phyloP scores from a whole-genome alignment of 2,113 vertebrate genomes.

The Sialia sialis region DNA sequence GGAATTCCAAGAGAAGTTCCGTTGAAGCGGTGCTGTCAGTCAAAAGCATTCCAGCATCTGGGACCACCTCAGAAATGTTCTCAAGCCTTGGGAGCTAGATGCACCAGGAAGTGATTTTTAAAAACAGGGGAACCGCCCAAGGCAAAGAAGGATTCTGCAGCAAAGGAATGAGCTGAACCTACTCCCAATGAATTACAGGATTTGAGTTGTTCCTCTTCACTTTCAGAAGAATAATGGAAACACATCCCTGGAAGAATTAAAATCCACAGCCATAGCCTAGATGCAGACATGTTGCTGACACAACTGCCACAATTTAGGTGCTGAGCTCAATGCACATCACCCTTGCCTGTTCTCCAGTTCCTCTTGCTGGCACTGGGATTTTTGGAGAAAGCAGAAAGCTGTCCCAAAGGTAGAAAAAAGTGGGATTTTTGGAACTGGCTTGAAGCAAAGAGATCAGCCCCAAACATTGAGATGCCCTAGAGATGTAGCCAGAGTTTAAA shows the following conservation, averaged over 20 bases:
- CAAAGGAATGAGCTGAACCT: background rate
- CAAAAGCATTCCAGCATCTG: background rate
- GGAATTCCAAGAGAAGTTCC: background rate
- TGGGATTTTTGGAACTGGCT: background rate
- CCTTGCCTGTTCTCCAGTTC: background rate
- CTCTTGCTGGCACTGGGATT: background rate
- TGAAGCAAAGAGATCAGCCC: background rate
- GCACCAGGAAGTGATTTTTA: background rate
- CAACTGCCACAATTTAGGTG: accelerated
- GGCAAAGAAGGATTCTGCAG: background rate
- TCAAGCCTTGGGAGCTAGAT: background rate
- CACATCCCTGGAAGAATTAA: background rate
- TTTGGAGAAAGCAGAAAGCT: background rate
- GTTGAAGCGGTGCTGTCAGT: background rate
- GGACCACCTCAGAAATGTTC: background rate
- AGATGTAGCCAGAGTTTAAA: background rate
- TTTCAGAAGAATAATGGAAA: background rate
- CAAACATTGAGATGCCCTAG: background rate
- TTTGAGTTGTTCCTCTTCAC: background rate
- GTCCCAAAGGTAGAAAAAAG: background rate
- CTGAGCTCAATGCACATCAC: background rate
- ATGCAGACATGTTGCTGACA: background rate
- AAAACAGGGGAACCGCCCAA: background rate
- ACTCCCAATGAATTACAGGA: background rate
- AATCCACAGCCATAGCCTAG: background rate